These are phyloP conservation scores for Stegodyphus dumicola DNA, from an alignment of 1,140 invertebrate species.

Conservation along the genomic window DNA sequence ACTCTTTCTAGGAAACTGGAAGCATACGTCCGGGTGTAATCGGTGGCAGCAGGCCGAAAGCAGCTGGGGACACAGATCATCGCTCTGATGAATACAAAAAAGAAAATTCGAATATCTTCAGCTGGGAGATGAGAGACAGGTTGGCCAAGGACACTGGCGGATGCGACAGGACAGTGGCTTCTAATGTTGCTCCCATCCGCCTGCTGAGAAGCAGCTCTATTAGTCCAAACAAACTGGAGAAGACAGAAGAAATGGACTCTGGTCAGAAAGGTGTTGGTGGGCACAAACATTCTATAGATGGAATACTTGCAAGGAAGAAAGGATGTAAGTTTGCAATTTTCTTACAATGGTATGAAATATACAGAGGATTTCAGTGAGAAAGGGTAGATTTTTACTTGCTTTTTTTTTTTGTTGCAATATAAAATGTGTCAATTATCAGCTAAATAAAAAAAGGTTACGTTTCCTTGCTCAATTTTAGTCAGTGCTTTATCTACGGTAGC, in stretches of 20 bases:
- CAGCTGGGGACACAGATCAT: conserved; percentile 70
- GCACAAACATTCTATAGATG: conserved; percentile 64
- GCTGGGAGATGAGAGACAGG: conserved; percentile 95
- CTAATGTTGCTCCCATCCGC: too few relatives aligned
- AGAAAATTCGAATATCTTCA: conserved; percentile 93
- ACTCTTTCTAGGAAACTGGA: conserved; percentile 77
- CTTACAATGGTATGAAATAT: too few relatives aligned
- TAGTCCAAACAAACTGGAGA: conserved; percentile 66
- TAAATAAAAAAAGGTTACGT: too few relatives aligned
- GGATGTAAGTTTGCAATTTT: background rate
- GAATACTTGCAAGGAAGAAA: conserved; percentile 62
- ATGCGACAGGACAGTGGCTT: conserved; percentile 65
- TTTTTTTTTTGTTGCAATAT: too few relatives aligned
- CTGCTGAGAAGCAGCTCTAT: conserved; percentile 74
- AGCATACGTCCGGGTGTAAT: conserved; percentile 91
- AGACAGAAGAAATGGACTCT: conserved; percentile 3
- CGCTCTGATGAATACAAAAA: conserved; percentile 91
- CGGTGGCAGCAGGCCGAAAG: conserved; percentile 70
- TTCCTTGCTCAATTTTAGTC: too few relatives aligned
- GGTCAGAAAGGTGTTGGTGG: conserved; percentile 1
- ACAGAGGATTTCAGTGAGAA: too few relatives aligned
- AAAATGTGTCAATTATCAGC: too few relatives aligned
- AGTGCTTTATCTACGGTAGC: too few relatives aligned
- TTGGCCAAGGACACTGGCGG: conserved; percentile 75
- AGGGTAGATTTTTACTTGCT: too few relatives aligned